Conservation (phyloP, 2,113 vertebrate genomes). For the Hystrix cristata region DNA sequence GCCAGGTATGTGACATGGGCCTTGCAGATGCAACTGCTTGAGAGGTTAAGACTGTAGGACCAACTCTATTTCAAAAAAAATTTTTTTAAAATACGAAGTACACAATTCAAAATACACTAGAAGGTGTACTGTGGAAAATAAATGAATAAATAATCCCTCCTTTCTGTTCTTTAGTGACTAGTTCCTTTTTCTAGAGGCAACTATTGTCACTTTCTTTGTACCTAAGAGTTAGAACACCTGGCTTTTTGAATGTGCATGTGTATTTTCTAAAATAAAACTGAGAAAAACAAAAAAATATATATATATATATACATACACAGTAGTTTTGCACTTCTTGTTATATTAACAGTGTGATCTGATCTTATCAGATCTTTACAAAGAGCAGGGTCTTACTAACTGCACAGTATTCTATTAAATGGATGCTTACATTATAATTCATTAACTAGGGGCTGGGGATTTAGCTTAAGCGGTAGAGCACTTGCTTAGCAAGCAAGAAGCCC, state of each 20-base stretch:
- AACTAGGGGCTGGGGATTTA: not conserved
- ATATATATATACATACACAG: not conserved
- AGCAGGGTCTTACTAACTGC: not conserved
- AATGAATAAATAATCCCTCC: not conserved
- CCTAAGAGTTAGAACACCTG: not conserved
- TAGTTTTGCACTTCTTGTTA: constrained; percentile 20
- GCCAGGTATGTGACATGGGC: not conserved
- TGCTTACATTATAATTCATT: not conserved
- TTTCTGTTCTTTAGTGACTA: not conserved
- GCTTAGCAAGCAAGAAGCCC: no score
- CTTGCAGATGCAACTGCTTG: not conserved
- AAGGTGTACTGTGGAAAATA: not conserved
- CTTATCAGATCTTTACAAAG: not conserved
- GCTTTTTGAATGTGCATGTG: not conserved
- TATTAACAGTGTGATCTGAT: not conserved
- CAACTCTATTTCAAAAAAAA: not conserved
- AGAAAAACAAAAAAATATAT: not conserved
- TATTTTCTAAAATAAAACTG: not conserved
- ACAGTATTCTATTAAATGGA: not conserved
- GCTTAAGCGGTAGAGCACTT: no score
- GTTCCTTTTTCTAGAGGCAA: not conserved
- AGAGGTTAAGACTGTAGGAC: not conserved
- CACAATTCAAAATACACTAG: not conserved
- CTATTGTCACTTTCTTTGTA: not conserved
- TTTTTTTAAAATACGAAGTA: not conserved